phyloP scores from a whole-genome alignment of 1,140 invertebrate species.

The Camponotus floridanus region DNA sequence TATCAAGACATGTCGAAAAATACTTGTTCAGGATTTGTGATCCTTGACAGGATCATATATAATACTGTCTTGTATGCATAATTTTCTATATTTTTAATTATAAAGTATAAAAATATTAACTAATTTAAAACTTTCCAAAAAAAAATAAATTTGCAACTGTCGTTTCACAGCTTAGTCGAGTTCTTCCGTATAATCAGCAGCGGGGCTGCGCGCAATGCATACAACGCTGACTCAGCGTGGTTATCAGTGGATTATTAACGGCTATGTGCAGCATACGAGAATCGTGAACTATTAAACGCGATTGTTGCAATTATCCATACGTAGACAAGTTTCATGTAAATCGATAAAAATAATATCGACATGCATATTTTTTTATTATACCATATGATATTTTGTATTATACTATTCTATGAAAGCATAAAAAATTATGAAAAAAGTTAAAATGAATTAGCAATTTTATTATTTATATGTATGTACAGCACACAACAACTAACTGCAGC shows the following conservation, averaged over 20 bases:
- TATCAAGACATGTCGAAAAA: not conserved
- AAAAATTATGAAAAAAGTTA: not conserved
- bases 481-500: not conserved
- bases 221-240: conserved; percentile 48
- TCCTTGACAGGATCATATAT: not conserved
- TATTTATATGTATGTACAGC: not conserved
- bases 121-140: not conserved
- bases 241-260: conserved; percentile 63
- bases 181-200: conserved; percentile 13
- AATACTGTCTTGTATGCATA: not conserved
- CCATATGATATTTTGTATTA: not conserved
- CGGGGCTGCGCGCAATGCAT: conserved; percentile 10
- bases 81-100: not conserved
- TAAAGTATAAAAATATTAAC: conserved; percentile 4
- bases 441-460: not conserved
- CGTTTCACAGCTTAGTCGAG: not conserved
- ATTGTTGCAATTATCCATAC: conserved; percentile 17
- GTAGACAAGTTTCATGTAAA: not conserved
- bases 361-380: not conserved
- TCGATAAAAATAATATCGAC: conserved; percentile 10
- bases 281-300: conserved; percentile 35
- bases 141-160: not conserved
- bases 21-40: not conserved
- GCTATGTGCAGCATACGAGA: conserved; percentile 22
- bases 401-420: not conserved